phyloP scores from a whole-genome alignment of 2,888 invertebrate species.

The Timema podura region DNA sequence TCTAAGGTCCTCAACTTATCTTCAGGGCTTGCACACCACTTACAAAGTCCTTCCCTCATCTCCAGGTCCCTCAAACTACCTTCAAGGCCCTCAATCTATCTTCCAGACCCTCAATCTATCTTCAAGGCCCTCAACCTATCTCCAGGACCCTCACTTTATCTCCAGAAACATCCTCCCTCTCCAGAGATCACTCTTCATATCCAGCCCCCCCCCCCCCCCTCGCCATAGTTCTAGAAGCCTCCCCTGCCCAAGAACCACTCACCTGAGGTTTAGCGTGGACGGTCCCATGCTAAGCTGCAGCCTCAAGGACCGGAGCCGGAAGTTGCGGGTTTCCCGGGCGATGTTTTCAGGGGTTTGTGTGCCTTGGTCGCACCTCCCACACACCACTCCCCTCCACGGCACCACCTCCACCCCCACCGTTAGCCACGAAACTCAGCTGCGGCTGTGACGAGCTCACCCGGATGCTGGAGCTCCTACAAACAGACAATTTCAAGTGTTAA shows the following conservation, averaged over 20 bases:
- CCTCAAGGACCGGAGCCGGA: constrained; percentile 55
- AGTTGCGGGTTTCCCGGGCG: constrained; percentile 61
- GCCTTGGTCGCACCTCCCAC: constrained; percentile 57
- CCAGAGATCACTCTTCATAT: too few relatives aligned
- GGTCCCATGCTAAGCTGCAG: constrained; percentile 58
- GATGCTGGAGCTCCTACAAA: constrained; percentile 41
- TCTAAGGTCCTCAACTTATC: too few relatives aligned
- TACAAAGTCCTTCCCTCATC: too few relatives aligned
- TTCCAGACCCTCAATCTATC: too few relatives aligned
- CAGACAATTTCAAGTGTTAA: neutral
- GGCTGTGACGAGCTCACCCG: constrained; percentile 56
- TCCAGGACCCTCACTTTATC: too few relatives aligned
- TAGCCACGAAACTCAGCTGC: constrained; percentile 53
- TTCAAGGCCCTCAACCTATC: too few relatives aligned
- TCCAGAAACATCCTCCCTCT: too few relatives aligned
- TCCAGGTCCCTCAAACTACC: too few relatives aligned
- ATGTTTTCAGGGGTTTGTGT: constrained; percentile 72
- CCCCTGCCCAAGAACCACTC: constrained; percentile 26
- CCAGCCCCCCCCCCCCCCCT: too few relatives aligned
- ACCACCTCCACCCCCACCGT: constrained; percentile 28
- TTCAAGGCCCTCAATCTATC: too few relatives aligned
- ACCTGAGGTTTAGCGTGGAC: constrained; percentile 58
- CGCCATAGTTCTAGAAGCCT: too few relatives aligned
- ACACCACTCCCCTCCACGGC: constrained; percentile 22
- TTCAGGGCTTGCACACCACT: too few relatives aligned